Percentiles rank a stretch among this genome's conserved stretches.
phyloP scores from a whole-genome alignment of 2,888 invertebrate genomes.

The Dasypolia templi region DNA sequence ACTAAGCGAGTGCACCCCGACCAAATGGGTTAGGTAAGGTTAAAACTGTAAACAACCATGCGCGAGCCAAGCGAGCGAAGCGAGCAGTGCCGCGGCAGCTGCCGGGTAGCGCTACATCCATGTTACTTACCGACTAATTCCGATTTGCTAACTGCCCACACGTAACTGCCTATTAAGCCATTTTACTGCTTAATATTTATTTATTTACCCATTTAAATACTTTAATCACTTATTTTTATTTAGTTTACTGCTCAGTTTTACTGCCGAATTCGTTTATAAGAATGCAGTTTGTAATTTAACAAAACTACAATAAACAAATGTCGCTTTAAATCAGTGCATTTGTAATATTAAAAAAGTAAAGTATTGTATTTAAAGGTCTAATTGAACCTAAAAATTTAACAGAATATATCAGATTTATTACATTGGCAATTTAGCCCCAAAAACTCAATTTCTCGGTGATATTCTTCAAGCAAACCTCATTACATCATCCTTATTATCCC shows the following conservation, averaged over 20 bases:
- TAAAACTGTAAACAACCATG: too few relatives aligned
- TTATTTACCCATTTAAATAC: background rate
- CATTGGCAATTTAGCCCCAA: background rate
- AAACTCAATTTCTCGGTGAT: constrained; percentile 30
- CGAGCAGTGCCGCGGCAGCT: too few relatives aligned
- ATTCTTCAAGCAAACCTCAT: constrained; percentile 29
- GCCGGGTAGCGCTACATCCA: background rate
- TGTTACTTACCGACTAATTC: background rate
- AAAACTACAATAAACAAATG: background rate
- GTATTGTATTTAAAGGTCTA: background rate
- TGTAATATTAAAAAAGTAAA: too few relatives aligned
- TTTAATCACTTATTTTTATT: background rate
- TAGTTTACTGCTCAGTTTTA: background rate
- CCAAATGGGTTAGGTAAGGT: background rate
- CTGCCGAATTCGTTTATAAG: background rate
- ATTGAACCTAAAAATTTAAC: background rate
- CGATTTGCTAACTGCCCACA: background rate
- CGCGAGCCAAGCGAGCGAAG: too few relatives aligned
- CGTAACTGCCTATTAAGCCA: background rate
- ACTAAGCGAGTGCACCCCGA: background rate
- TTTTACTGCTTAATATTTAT: background rate
- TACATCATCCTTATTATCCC: constrained; percentile 35
- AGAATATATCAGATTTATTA: background rate
- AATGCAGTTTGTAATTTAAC: background rate
- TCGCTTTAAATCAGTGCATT: background rate